Conservation (phyloP, 2,888 invertebrate species). For the Noctua pronuba region DNA sequence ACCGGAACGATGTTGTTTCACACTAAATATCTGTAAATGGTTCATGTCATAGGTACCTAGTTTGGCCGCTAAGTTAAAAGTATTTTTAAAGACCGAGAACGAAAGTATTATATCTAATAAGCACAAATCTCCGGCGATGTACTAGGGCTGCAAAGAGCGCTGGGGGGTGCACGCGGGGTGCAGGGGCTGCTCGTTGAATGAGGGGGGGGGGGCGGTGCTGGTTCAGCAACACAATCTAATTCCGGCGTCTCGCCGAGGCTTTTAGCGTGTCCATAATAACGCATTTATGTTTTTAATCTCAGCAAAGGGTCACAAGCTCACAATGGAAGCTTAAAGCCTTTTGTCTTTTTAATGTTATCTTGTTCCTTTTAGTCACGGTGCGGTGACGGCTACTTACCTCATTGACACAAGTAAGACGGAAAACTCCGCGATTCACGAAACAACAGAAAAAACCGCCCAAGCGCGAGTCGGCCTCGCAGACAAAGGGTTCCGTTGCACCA, state of each 20-base stretch:
- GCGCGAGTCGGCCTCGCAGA: background rate
- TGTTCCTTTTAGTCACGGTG: conserved; percentile 21
- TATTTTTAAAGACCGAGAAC: conserved; percentile 1
- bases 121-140: background rate
- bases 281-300: conserved; percentile 69
- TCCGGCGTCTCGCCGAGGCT: conserved; percentile 62
- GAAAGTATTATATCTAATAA: conserved; percentile 6
- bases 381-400: conserved; percentile 28
- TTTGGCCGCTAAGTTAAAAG: background rate
- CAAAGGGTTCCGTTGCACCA: background rate
- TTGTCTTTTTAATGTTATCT: conserved; percentile 52
- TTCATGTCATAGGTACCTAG: background rate
- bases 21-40: background rate
- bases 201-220: background rate
- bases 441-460: background rate
- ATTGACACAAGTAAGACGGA: background rate
- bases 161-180: background rate
- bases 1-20: background rate
- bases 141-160: conserved; percentile 6
- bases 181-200: background rate
- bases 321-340: conserved; percentile 50
- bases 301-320: conserved; percentile 60
- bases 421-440: background rate
- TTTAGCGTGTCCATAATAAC: conserved; percentile 66
- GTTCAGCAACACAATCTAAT: conserved; percentile 60